Base-by-base conservation (phyloP, 2,113 vertebrate species). In the Rutilus rutilus region DNA sequence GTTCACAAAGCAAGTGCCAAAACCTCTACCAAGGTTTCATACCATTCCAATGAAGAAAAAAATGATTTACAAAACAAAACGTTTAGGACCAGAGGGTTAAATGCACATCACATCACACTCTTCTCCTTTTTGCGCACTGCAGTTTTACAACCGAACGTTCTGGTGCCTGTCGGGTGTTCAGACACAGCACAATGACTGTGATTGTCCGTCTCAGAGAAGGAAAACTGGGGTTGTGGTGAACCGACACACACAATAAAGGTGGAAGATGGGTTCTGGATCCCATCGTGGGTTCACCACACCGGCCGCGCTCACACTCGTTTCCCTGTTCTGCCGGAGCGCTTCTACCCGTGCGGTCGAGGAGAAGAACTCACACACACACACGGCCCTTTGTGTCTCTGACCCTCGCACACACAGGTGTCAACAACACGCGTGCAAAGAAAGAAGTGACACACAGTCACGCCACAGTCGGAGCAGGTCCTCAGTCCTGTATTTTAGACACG, bases 141-240 rank as follows among this genome's bases (percentile, higher is more conserved):
- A 21, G 17, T 6, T 21, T 7, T 21, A 6, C 5, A 19, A 6
- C 19, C 21, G 19, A 57, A 2, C 2, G 54, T 5, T 23, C 33
- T 71, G 67, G 39, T 78, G 71, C 42, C 81, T 42, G 73, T 7
- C 71, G 86, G 36, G n/a, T 83, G 45, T 45, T 90, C 80, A 77
- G 42, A 86, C 86, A 80, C 87, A 67, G 65, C 54, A 94, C 93
- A 94, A 94, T 91, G 91, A 88, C 79, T 78, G 86, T 88, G 83
- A 91, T 93, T 94, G 93, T 93, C 92, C 90, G 86, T 89, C 86
- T 91, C 21, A 27, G 83, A 89, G 90, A 92, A 93, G 88, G n/a
- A 85, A 87, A 92, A 91, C 90, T 89, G 85, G 71, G 78, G 65
- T 88, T 91, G 92, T 42, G 90, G 92, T 87, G 78, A 85, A 85